Conservation (phyloP, 2,888 invertebrate species). For the Diaprepes abbreviatus region DNA sequence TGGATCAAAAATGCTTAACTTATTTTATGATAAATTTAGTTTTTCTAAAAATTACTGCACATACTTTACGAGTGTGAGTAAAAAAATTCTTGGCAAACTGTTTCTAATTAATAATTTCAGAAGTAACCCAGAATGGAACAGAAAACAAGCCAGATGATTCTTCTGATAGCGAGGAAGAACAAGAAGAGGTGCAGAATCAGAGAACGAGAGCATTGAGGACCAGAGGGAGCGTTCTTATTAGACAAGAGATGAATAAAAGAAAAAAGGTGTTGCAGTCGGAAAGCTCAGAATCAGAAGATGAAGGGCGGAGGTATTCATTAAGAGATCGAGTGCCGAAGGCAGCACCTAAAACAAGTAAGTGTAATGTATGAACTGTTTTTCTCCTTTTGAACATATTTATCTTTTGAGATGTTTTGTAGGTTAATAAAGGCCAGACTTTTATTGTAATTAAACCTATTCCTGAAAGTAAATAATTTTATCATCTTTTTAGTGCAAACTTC, state of each 20-base stretch:
- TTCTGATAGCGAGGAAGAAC: constrained; percentile 52
- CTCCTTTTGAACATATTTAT: no score
- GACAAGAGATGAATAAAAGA: constrained; percentile 19
- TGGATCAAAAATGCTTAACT: no score
- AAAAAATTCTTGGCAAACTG: no score
- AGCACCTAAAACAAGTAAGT: constrained; percentile 59
- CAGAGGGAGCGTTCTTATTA: constrained; percentile 27
- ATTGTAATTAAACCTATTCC: no score
- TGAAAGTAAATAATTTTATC: no score
- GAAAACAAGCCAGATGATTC: constrained; percentile 44
- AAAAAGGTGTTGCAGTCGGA: constrained; percentile 53
- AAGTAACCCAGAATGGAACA: background rate
- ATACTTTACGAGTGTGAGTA: no score
- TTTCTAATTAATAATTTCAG: background rate
- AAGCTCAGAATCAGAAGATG: constrained; percentile 60
- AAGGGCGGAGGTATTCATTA: constrained; percentile 60
- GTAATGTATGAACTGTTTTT: background rate
- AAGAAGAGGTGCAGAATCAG: constrained; percentile 23
- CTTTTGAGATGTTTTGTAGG: no score
- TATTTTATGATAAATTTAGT: no score
- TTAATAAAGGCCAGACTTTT: no score
- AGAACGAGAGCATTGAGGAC: constrained; percentile 24
- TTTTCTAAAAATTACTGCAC: no score
- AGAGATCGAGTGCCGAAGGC: constrained; percentile 63
- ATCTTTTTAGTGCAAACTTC: constrained; percentile 55